A percentile compares a stretch with the other conserved stretches of the same genome.
Evolutionary conservation across 2,797 vertebrate species (phyloP).

Genomic region (Zenarchopterus dispar): DNA sequence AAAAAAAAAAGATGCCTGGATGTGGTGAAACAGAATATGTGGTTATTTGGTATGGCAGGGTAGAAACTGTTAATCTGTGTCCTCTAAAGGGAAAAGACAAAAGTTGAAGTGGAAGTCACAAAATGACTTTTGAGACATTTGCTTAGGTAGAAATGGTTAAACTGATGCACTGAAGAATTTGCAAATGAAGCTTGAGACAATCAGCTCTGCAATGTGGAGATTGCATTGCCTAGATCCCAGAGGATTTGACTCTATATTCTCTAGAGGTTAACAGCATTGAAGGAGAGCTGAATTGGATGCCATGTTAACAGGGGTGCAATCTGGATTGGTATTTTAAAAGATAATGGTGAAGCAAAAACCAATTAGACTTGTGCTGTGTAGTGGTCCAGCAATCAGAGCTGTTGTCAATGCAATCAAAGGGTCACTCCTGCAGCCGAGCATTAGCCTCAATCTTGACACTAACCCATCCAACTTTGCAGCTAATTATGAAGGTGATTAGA

Average conservation of each 20-base stretch:
- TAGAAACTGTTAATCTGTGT: too few relatives aligned
- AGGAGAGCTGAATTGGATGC: slow-evolving; percentile 55
- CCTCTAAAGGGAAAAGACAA: neutral
- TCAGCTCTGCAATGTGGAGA: slow-evolving; percentile 37
- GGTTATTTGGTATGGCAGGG: too few relatives aligned
- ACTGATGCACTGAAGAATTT: slow-evolving; percentile 17
- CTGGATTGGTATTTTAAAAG: slow-evolving; percentile 77
- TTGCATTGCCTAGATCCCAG: slow-evolving; percentile 17
- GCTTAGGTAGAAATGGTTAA: neutral
- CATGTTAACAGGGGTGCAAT: slow-evolving; percentile 63
- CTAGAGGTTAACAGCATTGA: slow-evolving; percentile 67
- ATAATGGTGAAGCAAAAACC: slow-evolving; percentile 72
- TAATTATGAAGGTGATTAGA: slow-evolving; percentile 46
- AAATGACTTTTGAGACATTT: neutral
- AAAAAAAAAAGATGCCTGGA: too few relatives aligned
- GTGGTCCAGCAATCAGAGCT: slow-evolving; percentile 53
- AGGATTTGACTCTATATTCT: slow-evolving; percentile 62
- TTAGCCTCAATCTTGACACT: slow-evolving; percentile 30
- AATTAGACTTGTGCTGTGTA: slow-evolving; percentile 73
- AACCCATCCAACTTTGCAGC: slow-evolving; percentile 14
- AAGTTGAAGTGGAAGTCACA: neutral
- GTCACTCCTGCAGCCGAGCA: slow-evolving; percentile 45
- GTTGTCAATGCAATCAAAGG: slow-evolving; percentile 65
- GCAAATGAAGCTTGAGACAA: slow-evolving; percentile 21
- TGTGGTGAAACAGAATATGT: too few relatives aligned